Evolutionary conservation across 1,140 invertebrate species (phyloP).

Genomic region (Eumaeus atala): DNA sequence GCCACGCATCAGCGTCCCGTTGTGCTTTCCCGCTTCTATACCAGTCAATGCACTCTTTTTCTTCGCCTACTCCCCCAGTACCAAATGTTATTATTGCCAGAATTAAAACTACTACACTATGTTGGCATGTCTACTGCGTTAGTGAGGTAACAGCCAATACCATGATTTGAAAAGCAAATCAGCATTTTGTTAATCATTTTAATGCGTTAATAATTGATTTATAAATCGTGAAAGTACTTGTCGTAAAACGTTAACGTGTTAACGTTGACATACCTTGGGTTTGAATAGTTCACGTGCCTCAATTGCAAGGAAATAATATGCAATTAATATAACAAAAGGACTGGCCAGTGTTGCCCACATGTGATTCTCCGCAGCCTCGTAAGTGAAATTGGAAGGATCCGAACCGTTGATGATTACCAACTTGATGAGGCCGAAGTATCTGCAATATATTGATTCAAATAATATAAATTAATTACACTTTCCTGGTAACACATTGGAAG

Average conservation of each 20-base stretch:
- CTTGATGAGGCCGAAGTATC: slow-evolving; percentile 81
- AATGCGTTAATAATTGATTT: slow-evolving; percentile 15
- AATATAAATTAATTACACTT: background rate
- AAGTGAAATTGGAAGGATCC: slow-evolving; percentile 38
- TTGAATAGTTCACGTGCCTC: slow-evolving; percentile 81
- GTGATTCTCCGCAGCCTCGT: slow-evolving; percentile 47
- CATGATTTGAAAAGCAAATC: slow-evolving; percentile 17
- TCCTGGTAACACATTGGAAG: too few species aligned
- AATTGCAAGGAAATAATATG: slow-evolving; percentile 83
- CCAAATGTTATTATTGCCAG: slow-evolving; percentile 29
- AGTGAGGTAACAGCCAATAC: slow-evolving; percentile 16
- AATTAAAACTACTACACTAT: slow-evolving; percentile 12
- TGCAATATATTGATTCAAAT: slow-evolving; percentile 44
- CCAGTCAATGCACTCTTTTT: slow-evolving; percentile 75
- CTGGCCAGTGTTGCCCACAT: slow-evolving; percentile 60
- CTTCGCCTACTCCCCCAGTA: slow-evolving; percentile 65
- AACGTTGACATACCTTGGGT: slow-evolving; percentile 77
- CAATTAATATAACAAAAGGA: slow-evolving; percentile 77
- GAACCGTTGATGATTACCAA: slow-evolving; percentile 74
- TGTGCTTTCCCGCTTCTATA: slow-evolving; percentile 74
- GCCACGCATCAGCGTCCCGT: slow-evolving; percentile 72
- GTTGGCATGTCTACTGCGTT: slow-evolving; percentile 2
- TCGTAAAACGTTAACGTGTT: background rate
- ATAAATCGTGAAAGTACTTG: slow-evolving; percentile 15
- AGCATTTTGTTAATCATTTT: slow-evolving; percentile 16